A percentile compares a stretch with the other conserved stretches of the same genome.
phyloP scores from a whole-genome alignment of 2,888 invertebrate genomes.

The Sarcophaga subvicina region DNA sequence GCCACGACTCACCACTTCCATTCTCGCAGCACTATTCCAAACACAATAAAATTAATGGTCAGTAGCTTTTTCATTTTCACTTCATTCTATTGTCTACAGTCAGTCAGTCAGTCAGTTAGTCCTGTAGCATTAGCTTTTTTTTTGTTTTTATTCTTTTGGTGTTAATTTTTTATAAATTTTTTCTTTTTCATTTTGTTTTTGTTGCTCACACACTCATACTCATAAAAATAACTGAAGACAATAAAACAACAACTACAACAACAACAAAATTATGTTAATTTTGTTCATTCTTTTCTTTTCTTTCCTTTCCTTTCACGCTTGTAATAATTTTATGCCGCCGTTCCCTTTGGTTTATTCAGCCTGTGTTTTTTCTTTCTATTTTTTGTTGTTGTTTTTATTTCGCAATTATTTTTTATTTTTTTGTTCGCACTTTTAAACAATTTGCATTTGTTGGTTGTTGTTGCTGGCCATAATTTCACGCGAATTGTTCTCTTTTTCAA shows the following conservation, averaged over 20 bases:
- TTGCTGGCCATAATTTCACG: slow-evolving; percentile 21
- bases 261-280: slow-evolving; percentile 43
- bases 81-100: background rate
- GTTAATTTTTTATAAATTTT: too few species aligned
- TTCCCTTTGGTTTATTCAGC: background rate
- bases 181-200: background rate
- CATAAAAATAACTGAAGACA: slow-evolving; percentile 37
- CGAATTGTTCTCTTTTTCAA: background rate
- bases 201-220: background rate
- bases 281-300: background rate
- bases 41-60: slow-evolving; percentile 47
- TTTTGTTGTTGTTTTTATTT: slow-evolving; percentile 25
- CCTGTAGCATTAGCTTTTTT: slow-evolving; percentile 9
- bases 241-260: background rate
- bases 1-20: background rate
- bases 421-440: slow-evolving; percentile 29
- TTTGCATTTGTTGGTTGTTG: background rate
- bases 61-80: slow-evolving; percentile 22
- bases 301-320: slow-evolving; percentile 31
- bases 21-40: too few species aligned
- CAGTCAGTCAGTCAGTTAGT: background rate
- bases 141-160: background rate
- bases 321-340: slow-evolving; percentile 50
- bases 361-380: slow-evolving; percentile 28
- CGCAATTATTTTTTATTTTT: slow-evolving; percentile 8